These are phyloP conservation scores for Chiloscyllium punctatum DNA, from an alignment of 2,797 vertebrate species.

Conservation along the genomic window DNA sequence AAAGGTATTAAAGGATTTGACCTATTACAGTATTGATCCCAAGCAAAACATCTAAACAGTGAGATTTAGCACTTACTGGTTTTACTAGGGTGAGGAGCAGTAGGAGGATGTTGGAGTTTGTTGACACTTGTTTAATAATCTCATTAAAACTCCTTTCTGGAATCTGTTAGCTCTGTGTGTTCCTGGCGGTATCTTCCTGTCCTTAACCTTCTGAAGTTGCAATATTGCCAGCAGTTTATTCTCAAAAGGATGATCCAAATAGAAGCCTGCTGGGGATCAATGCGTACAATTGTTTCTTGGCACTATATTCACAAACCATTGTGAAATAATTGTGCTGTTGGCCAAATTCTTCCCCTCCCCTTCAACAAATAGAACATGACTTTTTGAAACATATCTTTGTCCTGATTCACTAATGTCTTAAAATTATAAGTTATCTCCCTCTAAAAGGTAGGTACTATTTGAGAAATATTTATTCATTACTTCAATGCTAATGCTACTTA, in stretches of 20 bases:
- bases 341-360: not conserved
- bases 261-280: not conserved
- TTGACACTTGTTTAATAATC: not conserved
- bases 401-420: not conserved
- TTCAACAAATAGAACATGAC: not conserved
- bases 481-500: not conserved
- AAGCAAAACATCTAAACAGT: not conserved
- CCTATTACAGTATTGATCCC: not conserved
- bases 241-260: not conserved
- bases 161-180: not conserved
- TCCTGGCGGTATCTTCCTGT: not conserved
- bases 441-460: not conserved
- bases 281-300: not conserved
- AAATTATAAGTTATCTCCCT: not conserved
- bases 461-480: not conserved
- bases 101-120: not conserved
- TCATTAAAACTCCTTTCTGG: not conserved
- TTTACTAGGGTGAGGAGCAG: not conserved
- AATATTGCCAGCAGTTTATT: not conserved
- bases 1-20: not conserved
- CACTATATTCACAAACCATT: not conserved
- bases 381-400: not conserved
- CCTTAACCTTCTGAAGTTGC: not conserved
- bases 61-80: not conserved
- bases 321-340: not conserved